phyloP scores from a whole-genome alignment of 2,888 invertebrate genomes.

The Ceraclea dissimilis region DNA sequence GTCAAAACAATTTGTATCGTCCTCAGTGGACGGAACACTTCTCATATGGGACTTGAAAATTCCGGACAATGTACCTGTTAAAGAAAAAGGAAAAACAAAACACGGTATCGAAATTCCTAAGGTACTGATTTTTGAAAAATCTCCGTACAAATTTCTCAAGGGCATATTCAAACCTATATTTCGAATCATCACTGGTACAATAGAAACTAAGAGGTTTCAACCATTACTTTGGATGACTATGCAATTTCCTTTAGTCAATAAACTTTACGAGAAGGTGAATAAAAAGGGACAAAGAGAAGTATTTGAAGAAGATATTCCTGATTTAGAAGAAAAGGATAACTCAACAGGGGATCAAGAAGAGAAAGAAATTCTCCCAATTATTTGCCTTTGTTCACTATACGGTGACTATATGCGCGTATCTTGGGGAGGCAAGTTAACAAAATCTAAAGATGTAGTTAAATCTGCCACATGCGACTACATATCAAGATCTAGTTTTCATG shows the following conservation, averaged over 20 bases:
- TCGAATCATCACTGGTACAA: constrained; percentile 44
- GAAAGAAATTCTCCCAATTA: constrained; percentile 23
- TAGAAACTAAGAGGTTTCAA: constrained; percentile 37
- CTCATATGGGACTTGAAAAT: constrained; percentile 55
- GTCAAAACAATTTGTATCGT: constrained; percentile 57
- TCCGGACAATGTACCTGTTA: not conserved
- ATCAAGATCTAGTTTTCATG: constrained; percentile 54
- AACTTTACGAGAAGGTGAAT: constrained; percentile 33
- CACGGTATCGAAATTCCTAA: not conserved
- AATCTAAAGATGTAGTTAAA: not conserved
- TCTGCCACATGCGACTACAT: constrained; percentile 31
- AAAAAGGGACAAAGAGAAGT: constrained; percentile 33
- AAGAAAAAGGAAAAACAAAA: not conserved
- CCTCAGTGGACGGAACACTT: constrained; percentile 59
- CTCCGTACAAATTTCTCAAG: constrained; percentile 53
- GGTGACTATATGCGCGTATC: constrained; percentile 42
- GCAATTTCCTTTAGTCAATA: constrained; percentile 33
- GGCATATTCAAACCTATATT: constrained; percentile 57
- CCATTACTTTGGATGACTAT: constrained; percentile 42
- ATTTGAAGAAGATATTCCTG: not conserved
- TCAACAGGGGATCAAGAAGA: not conserved
- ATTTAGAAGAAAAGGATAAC: not conserved
- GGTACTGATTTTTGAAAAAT: constrained; percentile 43
- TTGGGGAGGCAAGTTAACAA: constrained; percentile 57
- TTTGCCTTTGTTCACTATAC: constrained; percentile 40